Evolutionary conservation across 2,888 invertebrate genomes (phyloP), one percentile per base, ranked within the genome.

Genomic region (Dolichomitus sp.): DNA sequence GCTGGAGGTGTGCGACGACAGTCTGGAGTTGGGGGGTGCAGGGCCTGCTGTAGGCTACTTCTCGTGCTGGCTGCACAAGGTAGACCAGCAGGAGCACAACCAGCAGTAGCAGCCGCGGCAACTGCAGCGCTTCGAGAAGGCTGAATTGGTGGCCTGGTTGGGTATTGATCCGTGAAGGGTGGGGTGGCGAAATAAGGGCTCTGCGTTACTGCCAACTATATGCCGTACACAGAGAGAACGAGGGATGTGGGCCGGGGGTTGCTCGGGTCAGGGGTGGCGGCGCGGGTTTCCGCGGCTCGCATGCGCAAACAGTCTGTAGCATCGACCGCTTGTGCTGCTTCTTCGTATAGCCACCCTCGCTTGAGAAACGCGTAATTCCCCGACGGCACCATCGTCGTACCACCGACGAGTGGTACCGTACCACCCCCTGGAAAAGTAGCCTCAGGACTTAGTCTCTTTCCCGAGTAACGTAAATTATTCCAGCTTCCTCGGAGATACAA

Each of bases 101-200:
- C 78, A 72, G 69, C 54, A 59, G 70, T 65, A 72, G 68, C 45
- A 45, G 61, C 80, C 52, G 81, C 81, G 70, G 77, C 80, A 61
- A 80, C 73, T 76, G 69, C 63, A 77, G 74, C 61, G 74, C 80
- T 76, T 63, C 45, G 66, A 66, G 66, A 69, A 79, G 72, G 70
- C 76, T 59, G 82, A 80, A 69, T 83, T 54, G 82, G 89, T 93
- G 93, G 91, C 92, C 93, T 92, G 91, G 92, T 92, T 93, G 91
- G 87, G 92, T 93, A 93, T 93, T 92, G 93, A 93, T 93, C 93
- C 92, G 88, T 87, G 83, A 89, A 82, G 88, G 84, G 87, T 86
- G 87, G 87, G 85, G 84, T 72, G 72, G 54, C 54, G 54, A 59
- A 37, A 9, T 48, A 37, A 59, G 48, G 61, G 73, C 81, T 81